Conservation (phyloP, 2,888 invertebrate genomes). For the Beris chalybata region DNA sequence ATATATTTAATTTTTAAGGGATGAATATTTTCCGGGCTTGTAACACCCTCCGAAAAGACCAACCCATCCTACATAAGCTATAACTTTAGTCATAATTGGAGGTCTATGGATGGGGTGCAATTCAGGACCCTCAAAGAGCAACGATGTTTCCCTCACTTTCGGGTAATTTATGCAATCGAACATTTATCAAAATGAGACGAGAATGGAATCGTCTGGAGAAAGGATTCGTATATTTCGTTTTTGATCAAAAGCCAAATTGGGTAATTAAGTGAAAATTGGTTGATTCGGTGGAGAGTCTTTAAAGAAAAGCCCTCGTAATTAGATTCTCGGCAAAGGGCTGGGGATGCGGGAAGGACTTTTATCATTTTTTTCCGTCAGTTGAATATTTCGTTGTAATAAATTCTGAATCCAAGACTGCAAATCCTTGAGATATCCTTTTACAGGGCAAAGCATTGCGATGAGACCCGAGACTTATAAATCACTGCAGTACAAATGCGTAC, state of each 20-base stretch:
- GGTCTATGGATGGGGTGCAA: conserved; percentile 19
- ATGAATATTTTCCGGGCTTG: conserved; percentile 36
- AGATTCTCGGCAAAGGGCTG: background rate
- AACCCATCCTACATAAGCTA: background rate
- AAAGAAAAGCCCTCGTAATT: conserved; percentile 14
- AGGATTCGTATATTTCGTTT: background rate
- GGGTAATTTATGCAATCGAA: conserved; percentile 39
- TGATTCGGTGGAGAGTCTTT: conserved; percentile 22
- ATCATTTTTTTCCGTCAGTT: background rate
- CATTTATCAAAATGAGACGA: conserved; percentile 37
- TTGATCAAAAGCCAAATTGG: conserved; percentile 37
- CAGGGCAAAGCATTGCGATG: conserved; percentile 4
- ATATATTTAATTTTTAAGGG: conserved; percentile 37
- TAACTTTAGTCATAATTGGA: conserved; percentile 22
- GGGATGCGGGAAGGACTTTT: background rate
- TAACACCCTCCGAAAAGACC: conserved; percentile 12
- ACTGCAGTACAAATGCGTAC: conserved; percentile 39
- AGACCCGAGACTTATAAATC: conserved; percentile 37
- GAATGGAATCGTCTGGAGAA: conserved; percentile 21
- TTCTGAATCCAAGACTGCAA: conserved; percentile 21
- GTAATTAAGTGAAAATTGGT: conserved; percentile 37
- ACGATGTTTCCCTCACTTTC: background rate
- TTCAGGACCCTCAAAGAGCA: background rate
- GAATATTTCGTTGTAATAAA: conserved; percentile 22
- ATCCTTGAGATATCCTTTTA: conserved; percentile 17